These are phyloP conservation scores for Cosmia pyralina DNA, from an alignment of 2,888 invertebrate genomes.

Conservation along the genomic window DNA sequence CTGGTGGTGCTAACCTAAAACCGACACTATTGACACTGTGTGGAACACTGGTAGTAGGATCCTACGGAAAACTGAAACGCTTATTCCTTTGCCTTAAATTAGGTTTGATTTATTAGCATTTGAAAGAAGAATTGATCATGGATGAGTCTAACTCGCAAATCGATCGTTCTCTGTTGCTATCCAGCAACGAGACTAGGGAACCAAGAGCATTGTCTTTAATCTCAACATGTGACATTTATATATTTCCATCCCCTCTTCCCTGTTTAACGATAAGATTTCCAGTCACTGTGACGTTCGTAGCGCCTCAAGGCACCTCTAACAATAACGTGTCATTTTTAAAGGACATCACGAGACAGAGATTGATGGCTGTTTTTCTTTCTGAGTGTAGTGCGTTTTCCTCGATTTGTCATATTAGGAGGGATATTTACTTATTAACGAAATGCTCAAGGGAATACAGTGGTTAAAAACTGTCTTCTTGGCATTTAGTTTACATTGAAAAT, in stretches of 20 bases:
- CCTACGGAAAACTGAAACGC: not conserved
- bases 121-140: too few relatives aligned
- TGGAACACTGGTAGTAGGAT: not conserved
- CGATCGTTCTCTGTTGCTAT: not conserved
- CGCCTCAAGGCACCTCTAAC: constrained; percentile 33
- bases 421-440: constrained; percentile 5
- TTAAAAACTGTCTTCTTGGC: not conserved
- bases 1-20: too few relatives aligned
- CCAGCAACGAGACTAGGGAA: not conserved
- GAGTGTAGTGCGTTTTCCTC: constrained; percentile 5
- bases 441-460: not conserved
- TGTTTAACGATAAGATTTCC: constrained; percentile 29
- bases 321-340: constrained; percentile 54
- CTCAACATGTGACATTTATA: not conserved
- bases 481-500: not conserved
- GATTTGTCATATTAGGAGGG: constrained; percentile 9
- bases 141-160: not conserved
- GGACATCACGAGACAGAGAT: constrained; percentile 44
- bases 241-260: not conserved
- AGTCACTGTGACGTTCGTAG: constrained; percentile 24
- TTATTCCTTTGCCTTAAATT: not conserved
- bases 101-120: too few relatives aligned
- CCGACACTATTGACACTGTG: not conserved
- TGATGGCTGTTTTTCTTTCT: constrained; percentile 29
- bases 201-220: too few relatives aligned